Percentiles rank a stretch among this genome's conserved stretches.
These are phyloP conservation scores for Microtus ochrogaster DNA, from an alignment of 2,113 vertebrate species.

Conservation along the genomic window DNA sequence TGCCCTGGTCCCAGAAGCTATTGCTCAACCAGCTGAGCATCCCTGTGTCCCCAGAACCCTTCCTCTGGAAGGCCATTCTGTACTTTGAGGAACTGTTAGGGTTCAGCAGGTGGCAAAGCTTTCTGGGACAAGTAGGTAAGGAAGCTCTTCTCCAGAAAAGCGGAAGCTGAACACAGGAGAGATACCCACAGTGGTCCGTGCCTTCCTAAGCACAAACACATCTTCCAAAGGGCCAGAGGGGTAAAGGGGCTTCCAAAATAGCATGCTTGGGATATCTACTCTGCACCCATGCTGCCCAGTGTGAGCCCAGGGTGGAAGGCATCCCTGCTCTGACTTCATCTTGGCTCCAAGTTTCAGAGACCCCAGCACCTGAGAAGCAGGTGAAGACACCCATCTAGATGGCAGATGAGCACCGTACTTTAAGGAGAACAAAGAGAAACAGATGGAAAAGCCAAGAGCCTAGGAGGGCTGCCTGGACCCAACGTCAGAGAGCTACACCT, in stretches of 20 bases:
- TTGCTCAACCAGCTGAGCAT: background rate
- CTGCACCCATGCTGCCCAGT: accelerated
- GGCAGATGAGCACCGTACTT: accelerated
- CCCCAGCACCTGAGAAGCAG: accelerated
- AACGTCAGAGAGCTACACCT: accelerated
- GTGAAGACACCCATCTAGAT: background rate
- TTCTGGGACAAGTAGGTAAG: background rate
- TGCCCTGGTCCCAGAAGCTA: background rate
- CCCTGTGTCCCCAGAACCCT: accelerated
- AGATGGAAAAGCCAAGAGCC: background rate
- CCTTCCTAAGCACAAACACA: background rate
- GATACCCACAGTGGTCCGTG: background rate
- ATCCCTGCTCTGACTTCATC: background rate
- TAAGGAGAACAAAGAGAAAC: background rate
- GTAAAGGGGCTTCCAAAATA: accelerated
- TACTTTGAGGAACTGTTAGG: background rate
- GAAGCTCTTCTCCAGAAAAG: background rate
- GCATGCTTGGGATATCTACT: accelerated
- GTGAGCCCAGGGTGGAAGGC: accelerated
- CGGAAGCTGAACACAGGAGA: background rate
- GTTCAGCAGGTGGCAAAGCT: background rate
- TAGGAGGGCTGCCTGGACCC: background rate
- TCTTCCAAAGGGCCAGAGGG: background rate
- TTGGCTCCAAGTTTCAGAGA: background rate
- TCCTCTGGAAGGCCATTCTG: background rate